Evolutionary conservation across 2,797 vertebrate species (phyloP), one percentile per base, ranked within the genome.

Genomic region (Corythornis leucogaster): DNA sequence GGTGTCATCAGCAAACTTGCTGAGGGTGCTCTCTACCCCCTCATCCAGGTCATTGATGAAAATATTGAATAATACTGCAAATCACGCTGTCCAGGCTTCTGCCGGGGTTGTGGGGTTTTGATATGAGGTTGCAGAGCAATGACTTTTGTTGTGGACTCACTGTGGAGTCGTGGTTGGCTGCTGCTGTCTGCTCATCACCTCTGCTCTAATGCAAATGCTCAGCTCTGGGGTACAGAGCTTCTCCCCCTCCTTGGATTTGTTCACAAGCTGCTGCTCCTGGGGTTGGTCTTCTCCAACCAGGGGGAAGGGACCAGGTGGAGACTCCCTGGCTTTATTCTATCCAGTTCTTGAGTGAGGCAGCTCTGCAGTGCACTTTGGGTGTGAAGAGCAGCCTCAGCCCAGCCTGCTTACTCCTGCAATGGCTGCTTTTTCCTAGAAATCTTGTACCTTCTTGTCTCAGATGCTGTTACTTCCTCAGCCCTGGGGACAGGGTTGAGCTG

Each of bases 1-100:
- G n/a, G n/a, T n/a, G n/a, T n/a, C n/a, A n/a, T n/a, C n/a, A n/a
- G n/a, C n/a, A n/a, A n/a, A n/a, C n/a, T n/a, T n/a, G n/a, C n/a
- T n/a, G n/a, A n/a, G n/a, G n/a, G n/a, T n/a, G n/a, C n/a, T n/a
- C n/a, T n/a, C n/a, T n/a, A n/a, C n/a, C n/a, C n/a, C n/a, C n/a
- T n/a, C n/a, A n/a, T n/a, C n/a, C n/a, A n/a, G n/a, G n/a, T n/a
- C n/a, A n/a, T n/a, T n/a, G n/a, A n/a, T n/a, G n/a, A n/a, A n/a
- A n/a, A n/a, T n/a, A n/a, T n/a, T n/a, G n/a, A n/a, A n/a, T n/a
- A n/a, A n/a, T n/a, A n/a, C n/a, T n/a, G n/a, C n/a, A n/a, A n/a
- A n/a, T 26, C 4, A 22, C 1, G 3, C 59, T 30, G 1, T 25
- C 57, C 2, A 1, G 57, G 57, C 33, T 31, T 25, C 10, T 9